These are phyloP conservation scores for Horisme vitalbata DNA, from an alignment of 2,888 invertebrate genomes.

Conservation along the genomic window DNA sequence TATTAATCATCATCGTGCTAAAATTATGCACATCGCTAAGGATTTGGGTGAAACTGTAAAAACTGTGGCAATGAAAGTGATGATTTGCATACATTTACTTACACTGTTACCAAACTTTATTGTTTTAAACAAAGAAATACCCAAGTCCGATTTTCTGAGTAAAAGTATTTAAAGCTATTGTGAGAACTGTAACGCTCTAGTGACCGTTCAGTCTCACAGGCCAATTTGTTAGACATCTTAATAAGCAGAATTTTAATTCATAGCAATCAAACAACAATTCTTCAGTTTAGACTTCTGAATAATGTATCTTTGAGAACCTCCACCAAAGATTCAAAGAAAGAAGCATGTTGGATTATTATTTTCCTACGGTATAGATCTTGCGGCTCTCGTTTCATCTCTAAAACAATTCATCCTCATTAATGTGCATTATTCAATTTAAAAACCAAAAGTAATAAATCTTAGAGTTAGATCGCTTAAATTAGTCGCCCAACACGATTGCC, in stretches of 20 bases:
- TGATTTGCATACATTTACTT: conserved; percentile 16
- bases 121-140: neutral
- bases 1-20: conserved; percentile 2
- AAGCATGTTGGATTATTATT: too few relatives aligned
- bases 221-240: too few relatives aligned
- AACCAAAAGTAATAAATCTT: conserved; percentile 14
- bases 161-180: too few relatives aligned
- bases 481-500: conserved; percentile 16
- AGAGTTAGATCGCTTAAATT: conserved; percentile 10
- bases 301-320: too few relatives aligned
- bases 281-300: too few relatives aligned
- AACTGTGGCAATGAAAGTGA: conserved; percentile 24
- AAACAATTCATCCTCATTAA: conserved; percentile 13
- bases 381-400: conserved; percentile 3
- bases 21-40: conserved; percentile 23
- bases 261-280: too few relatives aligned
- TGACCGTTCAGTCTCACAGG: too few relatives aligned
- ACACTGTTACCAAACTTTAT: neutral
- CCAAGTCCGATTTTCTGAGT: too few relatives aligned
- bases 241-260: too few relatives aligned
- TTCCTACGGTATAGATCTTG: neutral
- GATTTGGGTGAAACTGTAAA: conserved; percentile 16
- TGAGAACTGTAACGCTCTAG: too few relatives aligned
- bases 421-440: conserved; percentile 18
- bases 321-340: too few relatives aligned